phyloP scores from a whole-genome alignment of 2,888 invertebrate genomes.

The Octodonta nipae region DNA sequence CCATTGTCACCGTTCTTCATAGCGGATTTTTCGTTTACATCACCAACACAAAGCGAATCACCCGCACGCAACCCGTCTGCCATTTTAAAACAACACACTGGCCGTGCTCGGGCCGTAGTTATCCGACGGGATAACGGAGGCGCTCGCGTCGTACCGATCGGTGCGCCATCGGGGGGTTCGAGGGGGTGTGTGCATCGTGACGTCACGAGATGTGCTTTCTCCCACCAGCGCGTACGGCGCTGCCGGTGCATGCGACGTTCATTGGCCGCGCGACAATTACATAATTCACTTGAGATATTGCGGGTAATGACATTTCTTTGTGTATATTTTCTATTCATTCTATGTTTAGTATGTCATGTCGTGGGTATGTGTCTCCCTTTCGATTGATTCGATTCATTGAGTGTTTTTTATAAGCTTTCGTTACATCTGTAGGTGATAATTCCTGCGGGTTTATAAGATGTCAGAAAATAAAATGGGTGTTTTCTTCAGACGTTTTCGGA shows the following conservation, averaged over 20 bases:
- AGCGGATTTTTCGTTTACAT: conserved; percentile 43
- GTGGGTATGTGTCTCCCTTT: no score
- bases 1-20: conserved; percentile 37
- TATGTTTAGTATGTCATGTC: no score
- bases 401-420: no score
- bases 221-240: conserved; percentile 9
- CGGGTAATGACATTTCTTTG: conserved; percentile 36
- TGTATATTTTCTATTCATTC: background rate
- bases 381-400: no score
- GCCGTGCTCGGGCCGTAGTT: conserved; percentile 11
- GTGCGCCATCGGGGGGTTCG: background rate
- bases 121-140: background rate
- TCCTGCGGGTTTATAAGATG: no score
- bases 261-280: conserved; percentile 36
- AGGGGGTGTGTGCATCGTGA: conserved; percentile 23
- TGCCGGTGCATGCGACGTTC: conserved; percentile 30
- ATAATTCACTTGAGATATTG: conserved; percentile 34
- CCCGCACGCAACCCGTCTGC: conserved; percentile 63
- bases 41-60: conserved; percentile 43
- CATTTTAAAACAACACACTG: conserved; percentile 62
- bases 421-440: no score
- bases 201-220: conserved; percentile 20
- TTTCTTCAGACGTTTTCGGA: no score
- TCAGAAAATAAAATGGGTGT: no score
- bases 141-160: conserved; percentile 17